Base-by-base conservation (phyloP, 2,797 vertebrate genomes). In the Fundulus diaphanus region DNA sequence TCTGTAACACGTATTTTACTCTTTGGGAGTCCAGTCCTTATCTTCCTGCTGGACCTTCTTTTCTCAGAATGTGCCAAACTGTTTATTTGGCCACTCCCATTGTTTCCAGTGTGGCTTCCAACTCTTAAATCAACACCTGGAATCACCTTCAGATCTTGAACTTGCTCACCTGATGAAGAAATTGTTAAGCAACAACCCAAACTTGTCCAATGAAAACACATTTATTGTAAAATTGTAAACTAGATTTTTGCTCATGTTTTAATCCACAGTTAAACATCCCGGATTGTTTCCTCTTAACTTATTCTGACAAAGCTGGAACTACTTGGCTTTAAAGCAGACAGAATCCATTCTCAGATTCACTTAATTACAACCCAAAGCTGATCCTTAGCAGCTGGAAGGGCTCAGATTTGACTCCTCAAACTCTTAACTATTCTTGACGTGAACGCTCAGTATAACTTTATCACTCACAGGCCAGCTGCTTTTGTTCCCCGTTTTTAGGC, bases 371-470 rank as follows among this genome's bases (percentile, higher is more conserved):
- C 73, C 65, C 56, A 42, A 29, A 81, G 54, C 70, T 80, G 82
- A 84, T 72, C 77, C 2, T 82, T 44, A 51, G 35, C 77, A 56
- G 72, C 78, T 73, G 66, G 11, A 57, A 29, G 24, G 31, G 77
- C 57, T 81, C 72, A 27, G 22, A 77, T 51, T 49, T 70, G 68
- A 70, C 67, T 69, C 20, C 24, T 81, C 67, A 80, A 82, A 86
- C 80, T 70, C 63, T 79, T 82, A 85, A 85, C 78, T 78, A 46
- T 77, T 84, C 73, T 42, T 85, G 84, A 85, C 80, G 29, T 84
- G 79, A 89, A 86, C 82, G 83, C 89, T 83, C 80, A 40, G 74
- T 86, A 76, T 79, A 87, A 87, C 72, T 89, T 89, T 82, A 89
- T 87, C 81, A 70, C 83, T 87, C 80, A 35, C 61, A 73, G 76